Evolutionary conservation across 2,113 vertebrate species (phyloP).

Genomic region (Mionectes macconnelli): DNA sequence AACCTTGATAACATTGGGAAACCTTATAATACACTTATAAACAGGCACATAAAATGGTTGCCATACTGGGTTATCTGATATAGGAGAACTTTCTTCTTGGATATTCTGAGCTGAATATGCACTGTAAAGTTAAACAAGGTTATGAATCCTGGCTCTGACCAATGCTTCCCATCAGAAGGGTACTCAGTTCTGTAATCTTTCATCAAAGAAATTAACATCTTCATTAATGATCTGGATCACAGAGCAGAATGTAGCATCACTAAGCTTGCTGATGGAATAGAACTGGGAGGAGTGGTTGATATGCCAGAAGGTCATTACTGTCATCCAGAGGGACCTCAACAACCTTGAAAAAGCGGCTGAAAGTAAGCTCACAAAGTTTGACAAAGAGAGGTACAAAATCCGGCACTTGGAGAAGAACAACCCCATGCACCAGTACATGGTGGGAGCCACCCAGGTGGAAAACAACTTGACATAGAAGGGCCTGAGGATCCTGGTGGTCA

Average conservation of each 20-base stretch:
- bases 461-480: not conserved
- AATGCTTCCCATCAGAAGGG: not conserved
- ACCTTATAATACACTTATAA: not conserved
- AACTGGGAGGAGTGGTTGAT: not conserved
- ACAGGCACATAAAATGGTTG: not conserved
- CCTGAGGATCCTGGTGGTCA: not conserved
- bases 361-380: not conserved
- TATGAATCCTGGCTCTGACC: not conserved
- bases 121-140: not conserved
- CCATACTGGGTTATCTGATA: not conserved
- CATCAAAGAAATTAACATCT: not conserved
- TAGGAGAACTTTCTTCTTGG: not conserved
- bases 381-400: not conserved
- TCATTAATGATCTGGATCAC: not conserved
- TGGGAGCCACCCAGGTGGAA: not conserved
- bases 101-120: not conserved
- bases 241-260: not conserved
- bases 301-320: rapidly evolving
- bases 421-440: rapidly evolving
- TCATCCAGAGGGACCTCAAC: not conserved
- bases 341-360: not conserved
- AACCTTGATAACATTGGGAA: not conserved
- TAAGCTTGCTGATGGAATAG: not conserved
- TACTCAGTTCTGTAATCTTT: not conserved
- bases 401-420: not conserved